Evolutionary conservation across 2,888 invertebrate genomes (phyloP).

Genomic region (Salpingus planirostris): DNA sequence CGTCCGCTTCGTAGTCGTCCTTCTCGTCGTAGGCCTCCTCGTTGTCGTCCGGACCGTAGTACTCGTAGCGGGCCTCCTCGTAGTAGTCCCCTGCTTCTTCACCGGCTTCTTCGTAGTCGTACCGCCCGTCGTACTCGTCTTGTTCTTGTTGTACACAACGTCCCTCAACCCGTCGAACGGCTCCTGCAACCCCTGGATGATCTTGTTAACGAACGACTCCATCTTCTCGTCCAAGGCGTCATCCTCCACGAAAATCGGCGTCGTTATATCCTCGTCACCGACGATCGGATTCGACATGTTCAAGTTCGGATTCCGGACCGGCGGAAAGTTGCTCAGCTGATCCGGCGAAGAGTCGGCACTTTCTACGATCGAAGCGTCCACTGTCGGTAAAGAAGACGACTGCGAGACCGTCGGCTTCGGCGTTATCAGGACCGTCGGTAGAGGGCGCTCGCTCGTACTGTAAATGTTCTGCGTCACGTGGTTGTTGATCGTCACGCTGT

Average conservation of each 20-base stretch:
- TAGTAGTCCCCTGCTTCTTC: slow-evolving; percentile 32
- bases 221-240: slow-evolving; percentile 69
- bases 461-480: slow-evolving; percentile 51
- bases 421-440: slow-evolving; percentile 58
- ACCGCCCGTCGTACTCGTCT: slow-evolving; percentile 29
- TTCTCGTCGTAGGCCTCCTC: slow-evolving; percentile 29
- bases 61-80: slow-evolving; percentile 22
- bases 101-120: slow-evolving; percentile 34
- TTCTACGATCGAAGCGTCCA: slow-evolving; percentile 27
- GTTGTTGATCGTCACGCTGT: slow-evolving; percentile 52
- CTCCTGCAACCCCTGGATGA: slow-evolving; percentile 73
- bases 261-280: slow-evolving; percentile 59
- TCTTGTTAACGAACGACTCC: slow-evolving; percentile 72
- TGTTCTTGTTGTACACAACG: slow-evolving; percentile 54
- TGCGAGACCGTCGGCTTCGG: slow-evolving; percentile 52
- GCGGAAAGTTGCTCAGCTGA: slow-evolving; percentile 72
- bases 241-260: slow-evolving; percentile 69
- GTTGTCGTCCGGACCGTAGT: slow-evolving; percentile 28
- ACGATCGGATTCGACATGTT: slow-evolving; percentile 57
- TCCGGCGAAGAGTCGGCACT: slow-evolving; percentile 55
- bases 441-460: slow-evolving; percentile 46
- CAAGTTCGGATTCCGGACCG: slow-evolving; percentile 74
- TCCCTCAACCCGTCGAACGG: slow-evolving; percentile 75
- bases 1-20: slow-evolving; percentile 34
- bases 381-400: slow-evolving; percentile 21